Conservation (phyloP, 2,113 vertebrate species). For the Anthoscopus minutus region DNA sequence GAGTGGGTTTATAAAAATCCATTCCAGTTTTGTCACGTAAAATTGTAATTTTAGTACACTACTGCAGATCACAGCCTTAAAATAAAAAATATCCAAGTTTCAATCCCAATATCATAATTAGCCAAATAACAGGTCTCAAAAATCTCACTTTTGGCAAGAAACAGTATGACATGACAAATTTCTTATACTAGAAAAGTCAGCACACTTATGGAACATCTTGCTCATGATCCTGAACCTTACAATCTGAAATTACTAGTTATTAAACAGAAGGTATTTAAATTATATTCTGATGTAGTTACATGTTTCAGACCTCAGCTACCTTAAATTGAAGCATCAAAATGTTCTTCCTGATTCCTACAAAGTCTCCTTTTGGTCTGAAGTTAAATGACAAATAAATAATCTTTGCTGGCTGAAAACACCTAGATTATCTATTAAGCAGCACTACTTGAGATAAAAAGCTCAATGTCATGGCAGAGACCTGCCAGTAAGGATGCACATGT, state of each 20-base stretch:
- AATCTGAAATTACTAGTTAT: background rate
- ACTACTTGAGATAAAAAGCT: background rate
- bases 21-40: background rate
- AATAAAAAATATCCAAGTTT: background rate
- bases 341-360: background rate
- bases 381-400: conserved; percentile 12
- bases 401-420: background rate
- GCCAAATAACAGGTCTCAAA: background rate
- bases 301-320: background rate
- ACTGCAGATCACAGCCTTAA: background rate
- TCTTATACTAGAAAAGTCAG: background rate
- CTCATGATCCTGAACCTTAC: background rate
- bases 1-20: background rate
- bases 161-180: background rate
- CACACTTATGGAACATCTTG: background rate
- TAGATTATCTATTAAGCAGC: background rate
- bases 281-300: background rate
- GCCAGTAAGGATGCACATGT: background rate
- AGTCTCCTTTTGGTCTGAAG: background rate
- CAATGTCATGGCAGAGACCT: background rate
- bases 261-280: background rate
- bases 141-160: background rate
- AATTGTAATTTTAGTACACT: background rate
- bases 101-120: background rate
- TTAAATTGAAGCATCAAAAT: background rate